A percentile compares a stretch with the other conserved stretches of the same genome.
Conservation (phyloP, 1,140 invertebrate species). For the Rhopalosiphum maidis region DNA sequence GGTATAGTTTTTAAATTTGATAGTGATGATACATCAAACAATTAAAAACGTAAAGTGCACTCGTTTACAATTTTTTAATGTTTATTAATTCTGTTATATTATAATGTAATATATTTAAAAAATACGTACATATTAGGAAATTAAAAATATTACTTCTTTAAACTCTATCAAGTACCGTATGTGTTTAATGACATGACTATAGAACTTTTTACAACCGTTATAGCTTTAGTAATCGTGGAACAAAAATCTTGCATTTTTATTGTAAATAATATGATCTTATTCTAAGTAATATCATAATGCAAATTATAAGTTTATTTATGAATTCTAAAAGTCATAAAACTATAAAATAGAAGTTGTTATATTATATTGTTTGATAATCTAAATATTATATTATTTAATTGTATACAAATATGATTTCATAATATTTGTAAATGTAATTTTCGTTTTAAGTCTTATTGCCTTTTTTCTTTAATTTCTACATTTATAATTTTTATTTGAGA, state of each 20-base stretch:
- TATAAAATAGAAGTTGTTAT: neutral
- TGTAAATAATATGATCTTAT: neutral
- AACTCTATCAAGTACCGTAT: neutral
- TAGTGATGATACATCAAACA: neutral
- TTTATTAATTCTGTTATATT: no score
- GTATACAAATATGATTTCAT: neutral
- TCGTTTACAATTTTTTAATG: neutral
- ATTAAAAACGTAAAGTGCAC: neutral
- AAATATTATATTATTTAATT: neutral
- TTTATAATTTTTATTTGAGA: neutral
- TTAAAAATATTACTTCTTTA: neutral
- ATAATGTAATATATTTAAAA: no score
- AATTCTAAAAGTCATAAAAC: neutral
- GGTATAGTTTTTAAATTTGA: neutral
- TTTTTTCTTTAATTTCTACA: neutral
- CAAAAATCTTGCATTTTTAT: neutral
- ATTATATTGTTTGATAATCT: conserved; percentile 2
- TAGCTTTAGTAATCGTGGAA: no score
- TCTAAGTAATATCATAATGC: neutral
- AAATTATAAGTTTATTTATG: neutral
- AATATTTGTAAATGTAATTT: neutral
- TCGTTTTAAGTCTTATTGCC: neutral
- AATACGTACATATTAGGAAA: neutral
- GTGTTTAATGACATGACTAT: neutral
- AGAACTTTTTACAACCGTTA: neutral